Evolutionary conservation across 2,888 invertebrate genomes (phyloP).

Genomic region (Chaitophorus viminalis): DNA sequence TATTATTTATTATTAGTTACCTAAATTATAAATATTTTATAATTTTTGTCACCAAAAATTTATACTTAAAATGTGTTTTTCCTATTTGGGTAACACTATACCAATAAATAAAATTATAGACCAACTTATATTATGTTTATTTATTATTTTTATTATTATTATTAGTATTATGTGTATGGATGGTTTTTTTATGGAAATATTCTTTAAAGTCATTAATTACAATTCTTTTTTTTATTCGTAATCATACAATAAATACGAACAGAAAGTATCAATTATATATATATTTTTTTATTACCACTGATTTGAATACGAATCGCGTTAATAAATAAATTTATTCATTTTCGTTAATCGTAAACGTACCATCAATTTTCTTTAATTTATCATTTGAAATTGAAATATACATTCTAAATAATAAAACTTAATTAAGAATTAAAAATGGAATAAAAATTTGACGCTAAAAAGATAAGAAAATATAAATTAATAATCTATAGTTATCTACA

Average conservation of each 20-base stretch:
- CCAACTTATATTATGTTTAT: too few relatives aligned
- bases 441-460: neutral
- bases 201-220: neutral
- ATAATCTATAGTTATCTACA: neutral
- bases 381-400: neutral
- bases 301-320: neutral
- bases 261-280: constrained; percentile 16
- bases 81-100: too few relatives aligned
- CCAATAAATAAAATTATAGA: too few relatives aligned
- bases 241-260: neutral
- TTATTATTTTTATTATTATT: too few relatives aligned
- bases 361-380: neutral
- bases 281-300: neutral
- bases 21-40: too few relatives aligned
- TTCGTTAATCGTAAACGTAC: neutral
- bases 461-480: neutral
- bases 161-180: neutral
- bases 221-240: neutral
- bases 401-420: neutral
- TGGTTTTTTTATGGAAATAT: constrained; percentile 24
- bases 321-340: constrained; percentile 15
- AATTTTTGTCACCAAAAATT: too few relatives aligned
- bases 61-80: too few relatives aligned
- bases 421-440: neutral
- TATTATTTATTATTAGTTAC: too few relatives aligned